Base-by-base conservation (phyloP, 2,888 invertebrate genomes). In the Brenthis hecate region DNA sequence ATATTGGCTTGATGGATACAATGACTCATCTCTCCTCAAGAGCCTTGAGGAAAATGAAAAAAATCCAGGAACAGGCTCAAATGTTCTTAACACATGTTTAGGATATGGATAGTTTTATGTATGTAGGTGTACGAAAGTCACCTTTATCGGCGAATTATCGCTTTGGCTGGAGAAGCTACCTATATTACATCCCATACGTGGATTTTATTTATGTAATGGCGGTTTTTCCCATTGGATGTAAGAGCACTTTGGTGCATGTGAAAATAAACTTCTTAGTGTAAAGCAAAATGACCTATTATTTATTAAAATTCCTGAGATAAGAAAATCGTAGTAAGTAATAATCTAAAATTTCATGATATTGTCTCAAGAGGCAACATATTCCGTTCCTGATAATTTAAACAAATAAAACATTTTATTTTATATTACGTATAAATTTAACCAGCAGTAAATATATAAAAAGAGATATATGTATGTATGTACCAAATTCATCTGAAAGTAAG, bases 201-300 rank as follows among this genome's bases (percentile, higher is more conserved):
- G 76, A 77, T 80, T 72, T 79, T 81, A 79, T 83, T 81, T 81
- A 82, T 81, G 81, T 82, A 75, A 74, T 78, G 80, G 78, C 75
- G 65, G 81, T 83, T 84, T 86, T 85, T 85, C 85, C 85, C 81
- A 78, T 81, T 63, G 81, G 82, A 81, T 85, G 83, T 86, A 84
- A 81, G 85, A 75, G 86, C 89, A 88, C 89, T 73, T 81, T 78
- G 78, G 89, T 89, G 89, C 89, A 81, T 85, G 83, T 89, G 87
- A 86, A 88, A 84, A 87, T 85, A 85, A 76, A 87, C 85, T 87
- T 86, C 85, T 88, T 90, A 90, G 89, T 90, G 86, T 91, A 90
- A 89, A 85, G 85, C 86, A 86, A 82, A 19, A 54, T 19, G 58
- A 48, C 57, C 54, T 71, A 66, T 71, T 65, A 55, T 57, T 68